phyloP scores from a whole-genome alignment of 2,113 vertebrate genomes.

The Tricholaema leucomelas region DNA sequence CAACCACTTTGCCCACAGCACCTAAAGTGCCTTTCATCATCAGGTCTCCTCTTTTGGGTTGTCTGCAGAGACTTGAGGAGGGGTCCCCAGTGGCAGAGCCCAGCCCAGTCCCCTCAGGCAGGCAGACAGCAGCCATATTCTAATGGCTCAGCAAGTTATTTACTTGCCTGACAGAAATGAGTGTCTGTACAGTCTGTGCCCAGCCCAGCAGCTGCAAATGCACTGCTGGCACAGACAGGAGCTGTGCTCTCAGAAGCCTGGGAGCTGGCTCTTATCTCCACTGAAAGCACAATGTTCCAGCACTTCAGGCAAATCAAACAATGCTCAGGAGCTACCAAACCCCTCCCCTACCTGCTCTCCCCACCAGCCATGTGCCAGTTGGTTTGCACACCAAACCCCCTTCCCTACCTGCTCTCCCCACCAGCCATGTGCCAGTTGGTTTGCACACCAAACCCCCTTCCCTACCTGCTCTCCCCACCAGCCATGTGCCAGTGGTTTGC shows the following conservation, averaged over 20 bases:
- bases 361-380: background rate
- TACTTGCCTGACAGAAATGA: conserved; percentile 14
- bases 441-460: background rate
- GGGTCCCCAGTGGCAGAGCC: background rate
- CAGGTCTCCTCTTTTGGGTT: too few species aligned
- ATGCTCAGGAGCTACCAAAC: background rate
- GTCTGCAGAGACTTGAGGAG: background rate
- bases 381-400: background rate
- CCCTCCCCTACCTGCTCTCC: background rate
- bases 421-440: too few species aligned
- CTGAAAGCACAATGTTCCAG: background rate
- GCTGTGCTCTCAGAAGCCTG: background rate
- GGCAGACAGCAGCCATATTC: background rate
- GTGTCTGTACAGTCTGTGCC: conserved; percentile 15
- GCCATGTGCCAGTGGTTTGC: too few species aligned
- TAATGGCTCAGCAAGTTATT: background rate
- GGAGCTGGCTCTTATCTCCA: background rate
- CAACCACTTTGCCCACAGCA: too few species aligned
- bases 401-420: background rate
- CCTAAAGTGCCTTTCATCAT: too few species aligned
- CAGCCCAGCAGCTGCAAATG: background rate
- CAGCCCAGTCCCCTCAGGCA: background rate
- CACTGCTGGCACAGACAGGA: conserved; percentile 15
- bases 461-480: background rate
- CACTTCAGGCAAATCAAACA: conserved; percentile 16